Percentiles rank a stretch among this genome's conserved stretches.
Conservation (phyloP, 1,140 invertebrate genomes). For the Ceratina japonica region DNA sequence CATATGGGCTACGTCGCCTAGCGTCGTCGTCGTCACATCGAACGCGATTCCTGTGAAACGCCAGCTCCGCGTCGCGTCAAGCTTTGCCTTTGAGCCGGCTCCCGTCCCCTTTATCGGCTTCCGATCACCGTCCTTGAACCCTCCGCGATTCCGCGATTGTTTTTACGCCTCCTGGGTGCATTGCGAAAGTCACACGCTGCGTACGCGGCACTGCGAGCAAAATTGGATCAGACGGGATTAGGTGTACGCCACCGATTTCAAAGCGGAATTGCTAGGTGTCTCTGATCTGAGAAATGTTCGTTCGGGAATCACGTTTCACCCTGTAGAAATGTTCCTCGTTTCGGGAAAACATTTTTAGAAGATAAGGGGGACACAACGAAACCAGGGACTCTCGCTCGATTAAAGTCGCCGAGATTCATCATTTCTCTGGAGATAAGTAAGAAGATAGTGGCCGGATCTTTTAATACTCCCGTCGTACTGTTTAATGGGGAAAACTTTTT, state of each 20-base stretch:
- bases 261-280: too few relatives aligned
- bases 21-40: background rate
- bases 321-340: too few relatives aligned
- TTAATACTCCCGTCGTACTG: conserved; percentile 8
- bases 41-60: background rate
- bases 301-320: too few relatives aligned
- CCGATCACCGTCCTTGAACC: conserved; percentile 15
- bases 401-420: conserved; percentile 19
- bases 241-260: background rate
- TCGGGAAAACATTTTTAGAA: too few relatives aligned
- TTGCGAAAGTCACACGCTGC: conserved; percentile 15
- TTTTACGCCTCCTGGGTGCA: background rate
- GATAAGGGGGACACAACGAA: background rate
- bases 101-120: background rate
- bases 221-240: background rate
- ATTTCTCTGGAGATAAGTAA: conserved; percentile 1
- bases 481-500: conserved; percentile 26
- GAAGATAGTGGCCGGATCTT: background rate
- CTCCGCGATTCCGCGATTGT: background rate
- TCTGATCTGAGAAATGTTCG: too few relatives aligned
- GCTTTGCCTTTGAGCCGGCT: too few relatives aligned
- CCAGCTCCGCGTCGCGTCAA: background rate
- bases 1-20: background rate
- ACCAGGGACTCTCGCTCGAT: conserved; percentile 9
- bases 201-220: background rate